phyloP scores from a whole-genome alignment of 2,113 vertebrate species.

The Neoarius graeffei region DNA sequence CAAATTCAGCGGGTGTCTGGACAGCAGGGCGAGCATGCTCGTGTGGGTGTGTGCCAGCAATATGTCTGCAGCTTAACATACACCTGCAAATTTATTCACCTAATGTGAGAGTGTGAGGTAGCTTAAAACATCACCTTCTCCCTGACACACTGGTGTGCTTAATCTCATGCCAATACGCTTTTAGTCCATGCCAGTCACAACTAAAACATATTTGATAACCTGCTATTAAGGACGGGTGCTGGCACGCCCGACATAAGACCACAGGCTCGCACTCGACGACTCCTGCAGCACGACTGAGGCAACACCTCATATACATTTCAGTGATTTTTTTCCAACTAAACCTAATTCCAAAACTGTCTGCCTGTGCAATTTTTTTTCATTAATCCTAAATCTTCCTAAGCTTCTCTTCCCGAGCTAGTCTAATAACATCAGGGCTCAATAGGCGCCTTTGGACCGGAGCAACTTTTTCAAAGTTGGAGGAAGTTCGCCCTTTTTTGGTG shows the following conservation, averaged over 20 bases:
- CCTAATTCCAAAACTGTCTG: too few relatives aligned
- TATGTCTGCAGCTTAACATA: conserved; percentile 33
- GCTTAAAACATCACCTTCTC: conserved; percentile 32
- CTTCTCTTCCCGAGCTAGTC: too few relatives aligned
- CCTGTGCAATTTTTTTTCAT: too few relatives aligned
- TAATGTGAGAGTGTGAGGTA: conserved; percentile 40
- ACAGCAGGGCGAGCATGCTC: not conserved
- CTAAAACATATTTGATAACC: conserved; percentile 18
- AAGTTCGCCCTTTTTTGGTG: too few relatives aligned
- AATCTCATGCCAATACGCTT: conserved; percentile 47
- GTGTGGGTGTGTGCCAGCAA: not conserved
- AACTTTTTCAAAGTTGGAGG: too few relatives aligned
- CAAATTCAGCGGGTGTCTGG: not conserved
- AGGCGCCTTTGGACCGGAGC: too few relatives aligned
- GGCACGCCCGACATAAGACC: conserved; percentile 10
- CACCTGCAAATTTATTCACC: conserved; percentile 59
- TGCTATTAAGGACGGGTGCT: conserved; percentile 10
- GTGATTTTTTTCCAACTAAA: too few relatives aligned
- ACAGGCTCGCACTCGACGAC: not conserved
- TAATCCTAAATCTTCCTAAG: too few relatives aligned
- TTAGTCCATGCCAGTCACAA: conserved; percentile 30
- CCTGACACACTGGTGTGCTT: conserved; percentile 11
- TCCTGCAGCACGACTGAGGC: not conserved
- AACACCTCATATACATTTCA: not conserved
- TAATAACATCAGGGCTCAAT: too few relatives aligned